Base-by-base conservation (phyloP, 2,113 vertebrate species). In the Oryzias curvinotus region DNA sequence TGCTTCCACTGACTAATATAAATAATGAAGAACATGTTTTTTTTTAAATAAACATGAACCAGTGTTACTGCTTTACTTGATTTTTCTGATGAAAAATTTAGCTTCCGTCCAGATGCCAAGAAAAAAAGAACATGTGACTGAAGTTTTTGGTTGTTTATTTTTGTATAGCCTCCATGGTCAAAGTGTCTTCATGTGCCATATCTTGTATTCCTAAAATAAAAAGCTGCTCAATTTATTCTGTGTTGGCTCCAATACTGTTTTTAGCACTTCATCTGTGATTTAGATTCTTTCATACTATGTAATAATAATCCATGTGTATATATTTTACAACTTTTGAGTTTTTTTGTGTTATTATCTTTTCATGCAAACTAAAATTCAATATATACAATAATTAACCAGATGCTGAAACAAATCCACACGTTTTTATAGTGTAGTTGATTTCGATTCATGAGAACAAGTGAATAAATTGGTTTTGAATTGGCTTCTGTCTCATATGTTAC, bases 11-110 rank as follows among this genome's bases (percentile, higher is more conserved):
- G 49, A 69, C 60, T 45, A 3, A 55, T 61, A 25, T 4, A 18
- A 4, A 17, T 18, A 28, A 23, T 61, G 54, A 4, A 16, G 21
- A 63, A 56, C 45, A 43, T 46, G 2, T 15, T n/a, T 50, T 46
- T 59, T 56, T 60, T 75, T 18, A 45, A 15, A 63, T 73, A 59
- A 36, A 12, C 8, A 36, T 36, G 25, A 60, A 75, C 73, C 65
- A 65, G 0, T 63, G 61, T 78, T 64, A 73, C 68, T 72, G 61
- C 49, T 56, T 50, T 60, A 7, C 30, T 41, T 53, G 48, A 14
- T 49, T 28, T 6, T 14, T 56, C 14, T 53, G 10, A 26, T 59
- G 42, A 19, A 21, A 44, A 26, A 66, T 42, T 21, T 53, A 58
- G 23, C 18, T 28, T 0, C 0, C 16, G 30, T 47, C 19, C 61